These are phyloP conservation scores for Oppia nitens DNA, from an alignment of 1,140 invertebrate genomes.

Conservation along the genomic window DNA sequence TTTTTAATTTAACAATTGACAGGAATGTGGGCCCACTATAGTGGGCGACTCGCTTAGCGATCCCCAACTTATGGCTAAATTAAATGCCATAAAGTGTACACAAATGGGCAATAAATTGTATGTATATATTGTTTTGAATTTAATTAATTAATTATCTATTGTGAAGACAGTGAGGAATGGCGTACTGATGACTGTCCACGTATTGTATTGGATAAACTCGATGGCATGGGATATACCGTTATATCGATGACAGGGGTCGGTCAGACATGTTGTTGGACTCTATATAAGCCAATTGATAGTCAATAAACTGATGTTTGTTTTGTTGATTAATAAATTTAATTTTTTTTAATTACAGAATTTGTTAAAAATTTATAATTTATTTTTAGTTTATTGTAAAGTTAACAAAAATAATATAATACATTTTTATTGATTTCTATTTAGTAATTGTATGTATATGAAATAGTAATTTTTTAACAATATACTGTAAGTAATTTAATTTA, in stretches of 20 bases:
- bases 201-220: constrained; percentile 30
- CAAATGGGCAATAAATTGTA: constrained; percentile 32
- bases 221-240: constrained; percentile 27
- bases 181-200: constrained; percentile 26
- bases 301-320: too few species aligned
- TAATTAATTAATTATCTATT: too few species aligned
- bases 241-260: constrained; percentile 30
- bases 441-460: too few species aligned
- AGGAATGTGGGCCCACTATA: constrained; percentile 21
- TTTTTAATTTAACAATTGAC: neutral
- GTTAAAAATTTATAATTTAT: too few species aligned
- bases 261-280: constrained; percentile 34
- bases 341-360: too few species aligned
- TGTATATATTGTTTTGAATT: constrained; percentile 18
- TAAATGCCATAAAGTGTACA: constrained; percentile 26
- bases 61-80: constrained; percentile 21
- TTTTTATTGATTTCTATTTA: too few species aligned
- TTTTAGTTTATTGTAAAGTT: too few species aligned
- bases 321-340: too few species aligned
- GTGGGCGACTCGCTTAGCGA: constrained; percentile 20
- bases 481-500: too few species aligned
- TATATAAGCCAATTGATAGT: constrained; percentile 23
- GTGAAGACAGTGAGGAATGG: constrained; percentile 31
- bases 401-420: too few species aligned
- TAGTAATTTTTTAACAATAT: too few species aligned